phyloP scores from a whole-genome alignment of 1,140 invertebrate species.

The Pseudomyrmex gracilis region DNA sequence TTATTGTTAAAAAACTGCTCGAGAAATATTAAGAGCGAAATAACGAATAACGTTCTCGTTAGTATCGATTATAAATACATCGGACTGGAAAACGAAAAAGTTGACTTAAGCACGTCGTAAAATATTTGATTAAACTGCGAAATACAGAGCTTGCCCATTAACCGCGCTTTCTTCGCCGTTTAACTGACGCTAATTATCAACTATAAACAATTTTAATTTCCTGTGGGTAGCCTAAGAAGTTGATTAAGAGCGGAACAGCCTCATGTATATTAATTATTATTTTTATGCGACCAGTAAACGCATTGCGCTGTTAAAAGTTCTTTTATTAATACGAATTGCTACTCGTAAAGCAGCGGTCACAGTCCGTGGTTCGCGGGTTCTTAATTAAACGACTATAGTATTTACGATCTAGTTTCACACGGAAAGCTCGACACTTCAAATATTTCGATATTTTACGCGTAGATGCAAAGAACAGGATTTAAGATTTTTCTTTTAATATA shows the following conservation, averaged over 20 bases:
- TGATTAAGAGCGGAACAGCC: slow-evolving; percentile 72
- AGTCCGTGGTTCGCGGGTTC: slow-evolving; percentile 54
- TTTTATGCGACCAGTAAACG: slow-evolving; percentile 71
- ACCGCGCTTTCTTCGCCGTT: slow-evolving; percentile 54
- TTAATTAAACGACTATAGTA: slow-evolving; percentile 73
- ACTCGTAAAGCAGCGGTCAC: slow-evolving; percentile 68
- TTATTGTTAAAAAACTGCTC: too few species aligned
- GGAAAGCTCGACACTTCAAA: background rate
- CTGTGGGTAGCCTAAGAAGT: slow-evolving; percentile 69
- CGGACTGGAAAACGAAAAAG: slow-evolving; percentile 55
- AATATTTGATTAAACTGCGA: slow-evolving; percentile 70
- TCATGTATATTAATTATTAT: slow-evolving; percentile 76
- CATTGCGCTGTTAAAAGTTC: slow-evolving; percentile 72
- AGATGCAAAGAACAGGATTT: background rate
- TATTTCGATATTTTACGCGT: background rate
- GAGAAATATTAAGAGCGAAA: background rate
- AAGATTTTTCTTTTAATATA: background rate
- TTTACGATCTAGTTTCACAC: background rate
- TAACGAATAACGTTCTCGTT: slow-evolving; percentile 18
- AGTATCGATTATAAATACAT: slow-evolving; percentile 60
- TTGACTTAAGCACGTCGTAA: slow-evolving; percentile 65
- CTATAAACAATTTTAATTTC: slow-evolving; percentile 79
- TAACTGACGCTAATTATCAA: slow-evolving; percentile 76
- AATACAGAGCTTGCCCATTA: slow-evolving; percentile 31
- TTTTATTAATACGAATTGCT: slow-evolving; percentile 81